Conservation (phyloP, 2,888 invertebrate species). For the Latrodectus elegans region DNA sequence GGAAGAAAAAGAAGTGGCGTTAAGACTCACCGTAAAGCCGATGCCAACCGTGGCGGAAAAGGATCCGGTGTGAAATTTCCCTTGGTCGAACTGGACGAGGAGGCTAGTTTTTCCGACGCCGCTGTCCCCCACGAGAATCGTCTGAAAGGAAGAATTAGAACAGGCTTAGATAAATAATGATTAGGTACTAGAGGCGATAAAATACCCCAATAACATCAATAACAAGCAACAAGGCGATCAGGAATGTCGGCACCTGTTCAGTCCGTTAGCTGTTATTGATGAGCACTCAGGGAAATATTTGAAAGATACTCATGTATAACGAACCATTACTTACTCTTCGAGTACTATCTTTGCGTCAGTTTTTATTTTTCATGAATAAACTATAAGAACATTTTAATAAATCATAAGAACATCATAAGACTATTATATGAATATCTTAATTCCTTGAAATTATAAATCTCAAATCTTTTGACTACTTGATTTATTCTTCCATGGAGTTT, state of each 20-base stretch:
- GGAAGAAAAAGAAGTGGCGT: too few species aligned
- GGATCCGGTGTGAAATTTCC: constrained; percentile 90
- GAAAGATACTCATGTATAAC: neutral
- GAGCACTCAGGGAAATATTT: neutral
- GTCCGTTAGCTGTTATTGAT: neutral
- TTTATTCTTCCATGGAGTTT: too few species aligned
- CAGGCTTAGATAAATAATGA: too few species aligned
- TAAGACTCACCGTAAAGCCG: constrained; percentile 88
- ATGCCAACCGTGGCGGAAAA: constrained; percentile 96
- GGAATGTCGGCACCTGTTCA: too few species aligned
- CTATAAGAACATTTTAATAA: too few species aligned
- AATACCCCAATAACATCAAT: neutral
- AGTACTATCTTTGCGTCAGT: too few species aligned
- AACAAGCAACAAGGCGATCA: neutral
- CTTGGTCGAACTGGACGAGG: constrained; percentile 93
- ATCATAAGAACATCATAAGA: too few species aligned
- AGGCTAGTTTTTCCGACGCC: constrained; percentile 78
- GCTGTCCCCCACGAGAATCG: constrained; percentile 70
- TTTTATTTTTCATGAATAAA: too few species aligned
- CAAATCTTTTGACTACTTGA: too few species aligned
- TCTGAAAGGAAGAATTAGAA: constrained; percentile 42
- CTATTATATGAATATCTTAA: too few species aligned
- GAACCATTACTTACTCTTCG: too few species aligned
- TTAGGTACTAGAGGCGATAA: neutral
- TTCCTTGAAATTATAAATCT: too few species aligned